A percentile compares a stretch with the other conserved stretches of the same genome.
Evolutionary conservation across 2,113 vertebrate species (phyloP).

Genomic region (Amblyopsis rosae): DNA sequence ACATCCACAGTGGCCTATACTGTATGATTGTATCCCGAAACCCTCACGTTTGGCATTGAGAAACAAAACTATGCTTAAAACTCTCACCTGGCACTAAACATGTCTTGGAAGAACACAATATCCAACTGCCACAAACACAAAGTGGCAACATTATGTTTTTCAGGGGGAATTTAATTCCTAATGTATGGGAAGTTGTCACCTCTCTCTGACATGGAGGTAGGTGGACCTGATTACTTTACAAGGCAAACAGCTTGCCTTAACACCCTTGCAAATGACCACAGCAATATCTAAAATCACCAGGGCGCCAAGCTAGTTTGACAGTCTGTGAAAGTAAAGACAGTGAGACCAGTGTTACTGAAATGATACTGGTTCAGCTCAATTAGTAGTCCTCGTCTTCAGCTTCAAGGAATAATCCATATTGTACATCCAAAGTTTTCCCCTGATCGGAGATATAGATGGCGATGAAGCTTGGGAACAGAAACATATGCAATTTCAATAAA

Average conservation of each 20-base stretch:
- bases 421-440: conserved; percentile 3
- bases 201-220: conserved; percentile 52
- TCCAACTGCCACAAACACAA: not conserved
- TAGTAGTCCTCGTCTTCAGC: conserved; percentile 18
- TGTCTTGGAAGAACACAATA: conserved; percentile 24
- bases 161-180: not conserved
- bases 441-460: not conserved
- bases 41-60: conserved; percentile 60
- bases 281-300: conserved; percentile 23
- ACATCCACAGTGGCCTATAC: conserved; percentile 8
- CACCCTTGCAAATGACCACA: conserved; percentile 29
- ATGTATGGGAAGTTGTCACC: not conserved
- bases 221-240: conserved; percentile 46
- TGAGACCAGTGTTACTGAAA: conserved; percentile 13
- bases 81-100: conserved; percentile 13
- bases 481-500: conserved; percentile 22
- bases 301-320: conserved; percentile 11
- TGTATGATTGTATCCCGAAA: conserved; percentile 34
- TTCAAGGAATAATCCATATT: not conserved
- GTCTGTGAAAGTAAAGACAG: conserved; percentile 10
- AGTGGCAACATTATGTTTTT: conserved; percentile 5
- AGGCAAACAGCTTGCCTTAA: conserved; percentile 30
- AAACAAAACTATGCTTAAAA: conserved; percentile 8
- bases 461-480: conserved; percentile 9
- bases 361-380: conserved; percentile 13